Evolutionary conservation across 2,797 vertebrate species (phyloP), one percentile per base, ranked within the genome.

Genomic region (Rhynchotus rufescens): DNA sequence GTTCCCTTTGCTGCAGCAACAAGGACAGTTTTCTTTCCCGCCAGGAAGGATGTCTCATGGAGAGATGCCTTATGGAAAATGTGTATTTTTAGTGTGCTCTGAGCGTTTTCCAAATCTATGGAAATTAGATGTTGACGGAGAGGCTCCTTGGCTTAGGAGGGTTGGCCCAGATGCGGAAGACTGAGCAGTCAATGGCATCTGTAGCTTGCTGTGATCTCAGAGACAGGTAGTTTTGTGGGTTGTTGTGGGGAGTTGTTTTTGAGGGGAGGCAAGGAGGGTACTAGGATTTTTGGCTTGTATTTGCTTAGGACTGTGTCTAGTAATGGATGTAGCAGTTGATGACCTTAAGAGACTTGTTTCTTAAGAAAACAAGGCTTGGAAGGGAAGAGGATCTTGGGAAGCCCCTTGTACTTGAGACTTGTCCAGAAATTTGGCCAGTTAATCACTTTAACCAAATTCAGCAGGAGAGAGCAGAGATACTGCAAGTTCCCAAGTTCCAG

Each of bases 41-140:
- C 15, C 22, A 69, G 54, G 23, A 65, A 73, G 59, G 51, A 56
- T 80, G 78, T 4, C 9, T 88, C 68, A 21, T 28, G 30, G 36
- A 90, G 72, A 62, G 25, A 62, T 28, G 28, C 23, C 68, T 36
- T 74, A 65, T 62, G 59, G n/a, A 45, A 7, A 62, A 10, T 5
- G 15, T 36, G 3, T 84, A 64, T 82, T 89, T 84, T 59, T 59
- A 74, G 54, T 71, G 52, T 57, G 6, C n/a, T 75, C 61, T 71
- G 64, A 91, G 42, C 42, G 26, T 84, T 0, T 44, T 92, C 22
- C 54, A 80, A 65, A 62, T 12, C 9, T 80, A 8, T 40, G 47
- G 74, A 79, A 93, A 65, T 87, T 42, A 36, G 25, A 45, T 59
- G 42, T 54, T 62, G 45, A 89, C 51, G 26, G 62, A 83, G 44